phyloP scores from a whole-genome alignment of 2,797 vertebrate genomes.

The Manis javanica region DNA sequence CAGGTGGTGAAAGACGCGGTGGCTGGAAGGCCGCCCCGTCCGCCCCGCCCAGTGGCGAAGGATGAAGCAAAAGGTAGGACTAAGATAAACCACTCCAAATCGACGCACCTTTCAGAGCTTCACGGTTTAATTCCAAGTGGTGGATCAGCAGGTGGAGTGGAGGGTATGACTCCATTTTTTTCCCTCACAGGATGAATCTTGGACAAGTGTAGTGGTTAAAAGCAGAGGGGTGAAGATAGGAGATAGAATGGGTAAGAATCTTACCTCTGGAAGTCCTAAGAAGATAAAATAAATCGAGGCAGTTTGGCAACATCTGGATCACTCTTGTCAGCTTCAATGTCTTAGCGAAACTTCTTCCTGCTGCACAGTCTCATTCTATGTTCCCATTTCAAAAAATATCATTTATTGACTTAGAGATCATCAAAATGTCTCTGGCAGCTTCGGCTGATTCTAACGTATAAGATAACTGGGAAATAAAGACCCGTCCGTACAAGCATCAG shows the following conservation, averaged over 20 bases:
- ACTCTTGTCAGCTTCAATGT: conserved; percentile 60
- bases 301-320: conserved; percentile 44
- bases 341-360: conserved; percentile 65
- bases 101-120: conserved; percentile 69
- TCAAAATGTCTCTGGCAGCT: neutral
- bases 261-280: conserved; percentile 65
- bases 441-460: conserved; percentile 19
- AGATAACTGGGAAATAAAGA: neutral
- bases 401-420: conserved; percentile 67
- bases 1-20: neutral
- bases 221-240: neutral
- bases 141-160: conserved; percentile 61
- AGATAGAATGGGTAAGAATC: neutral
- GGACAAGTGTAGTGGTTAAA: conserved; percentile 72
- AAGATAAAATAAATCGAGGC: neutral
- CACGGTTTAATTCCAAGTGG: conserved; percentile 62
- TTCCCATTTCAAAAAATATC: conserved; percentile 57
- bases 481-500: neutral
- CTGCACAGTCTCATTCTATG: conserved; percentile 46
- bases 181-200: conserved; percentile 60
- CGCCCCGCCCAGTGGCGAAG: neutral
- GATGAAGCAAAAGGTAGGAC: neutral
- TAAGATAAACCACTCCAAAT: neutral
- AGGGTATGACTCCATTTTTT: conserved; percentile 69
- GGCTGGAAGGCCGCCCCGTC: neutral